Percentiles rank a stretch among this genome's conserved stretches.
Conservation (phyloP, 2,113 vertebrate genomes). For the Anas platyrhynchos region DNA sequence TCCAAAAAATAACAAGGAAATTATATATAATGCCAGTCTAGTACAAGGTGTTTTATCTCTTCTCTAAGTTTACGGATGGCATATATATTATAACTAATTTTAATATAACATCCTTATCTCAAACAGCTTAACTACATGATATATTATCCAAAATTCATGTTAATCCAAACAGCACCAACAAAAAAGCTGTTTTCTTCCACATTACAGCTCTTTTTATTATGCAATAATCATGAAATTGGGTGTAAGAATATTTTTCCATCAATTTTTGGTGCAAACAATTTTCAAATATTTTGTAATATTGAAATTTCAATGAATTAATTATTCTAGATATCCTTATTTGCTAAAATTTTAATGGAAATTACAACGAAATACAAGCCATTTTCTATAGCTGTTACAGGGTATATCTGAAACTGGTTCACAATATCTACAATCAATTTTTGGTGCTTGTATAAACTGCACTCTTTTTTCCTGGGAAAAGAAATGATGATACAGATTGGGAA, state of each 20-base stretch:
- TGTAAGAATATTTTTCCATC: neutral
- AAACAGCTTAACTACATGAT: neutral
- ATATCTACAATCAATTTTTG: neutral
- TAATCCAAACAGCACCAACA: neutral
- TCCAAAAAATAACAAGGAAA: neutral
- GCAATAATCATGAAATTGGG: neutral
- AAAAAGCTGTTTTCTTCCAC: neutral
- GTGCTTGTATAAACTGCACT: neutral
- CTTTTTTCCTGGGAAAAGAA: neutral
- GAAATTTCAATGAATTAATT: neutral
- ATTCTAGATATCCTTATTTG: neutral
- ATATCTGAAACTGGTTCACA: neutral
- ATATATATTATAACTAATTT: neutral
- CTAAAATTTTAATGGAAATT: neutral
- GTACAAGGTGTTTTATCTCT: neutral
- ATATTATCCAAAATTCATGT: neutral
- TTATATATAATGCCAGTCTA: rapidly evolving
- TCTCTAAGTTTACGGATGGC: neutral
- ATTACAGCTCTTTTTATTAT: neutral
- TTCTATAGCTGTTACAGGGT: neutral
- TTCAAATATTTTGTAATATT: neutral
- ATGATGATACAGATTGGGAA: neutral
- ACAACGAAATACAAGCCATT: neutral
- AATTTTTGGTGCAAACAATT: neutral
- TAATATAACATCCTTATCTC: neutral